A percentile compares a stretch with the other conserved stretches of the same genome.
phyloP scores from a whole-genome alignment of 2,888 invertebrate species.

The Subacronicta megacephala region DNA sequence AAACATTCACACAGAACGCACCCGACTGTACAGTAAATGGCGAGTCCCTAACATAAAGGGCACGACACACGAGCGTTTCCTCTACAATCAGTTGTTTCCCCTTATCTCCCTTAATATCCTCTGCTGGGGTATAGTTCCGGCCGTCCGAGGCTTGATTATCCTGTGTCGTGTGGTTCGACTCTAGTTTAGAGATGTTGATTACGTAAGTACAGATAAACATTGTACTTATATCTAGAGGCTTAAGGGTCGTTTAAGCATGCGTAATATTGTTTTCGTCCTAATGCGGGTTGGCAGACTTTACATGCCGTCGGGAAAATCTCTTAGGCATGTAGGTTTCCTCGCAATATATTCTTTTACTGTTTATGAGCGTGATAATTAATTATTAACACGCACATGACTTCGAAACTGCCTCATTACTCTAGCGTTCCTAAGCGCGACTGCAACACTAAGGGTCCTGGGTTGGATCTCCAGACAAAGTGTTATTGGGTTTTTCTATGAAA shows the following conservation, averaged over 20 bases:
- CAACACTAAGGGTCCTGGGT: too few species aligned
- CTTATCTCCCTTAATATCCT: slow-evolving; percentile 64
- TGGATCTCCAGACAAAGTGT: too few species aligned
- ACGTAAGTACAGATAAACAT: slow-evolving; percentile 6
- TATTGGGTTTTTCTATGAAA: too few species aligned
- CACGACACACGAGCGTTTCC: slow-evolving; percentile 45
- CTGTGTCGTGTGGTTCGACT: slow-evolving; percentile 33
- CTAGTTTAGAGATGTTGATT: slow-evolving; percentile 35
- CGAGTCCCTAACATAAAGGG: slow-evolving; percentile 44
- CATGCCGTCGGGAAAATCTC: too few species aligned
- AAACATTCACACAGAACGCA: slow-evolving; percentile 56
- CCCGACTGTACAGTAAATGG: slow-evolving; percentile 44
- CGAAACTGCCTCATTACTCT: too few species aligned
- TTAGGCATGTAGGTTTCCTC: too few species aligned
- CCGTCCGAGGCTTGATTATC: slow-evolving; percentile 50
- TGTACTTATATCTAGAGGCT: not conserved
- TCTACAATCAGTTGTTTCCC: slow-evolving; percentile 62
- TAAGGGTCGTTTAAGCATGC: not conserved
- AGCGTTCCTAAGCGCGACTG: too few species aligned
- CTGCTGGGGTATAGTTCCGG: slow-evolving; percentile 62
- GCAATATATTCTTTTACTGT: too few species aligned
- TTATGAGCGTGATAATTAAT: too few species aligned
- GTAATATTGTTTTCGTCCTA: too few species aligned
- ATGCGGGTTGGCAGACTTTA: too few species aligned
- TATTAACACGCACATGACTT: too few species aligned